Percentiles rank a stretch among this genome's conserved stretches.
These are phyloP conservation scores for Agelastica alni DNA, from an alignment of 2,888 invertebrate genomes.

Conservation along the genomic window DNA sequence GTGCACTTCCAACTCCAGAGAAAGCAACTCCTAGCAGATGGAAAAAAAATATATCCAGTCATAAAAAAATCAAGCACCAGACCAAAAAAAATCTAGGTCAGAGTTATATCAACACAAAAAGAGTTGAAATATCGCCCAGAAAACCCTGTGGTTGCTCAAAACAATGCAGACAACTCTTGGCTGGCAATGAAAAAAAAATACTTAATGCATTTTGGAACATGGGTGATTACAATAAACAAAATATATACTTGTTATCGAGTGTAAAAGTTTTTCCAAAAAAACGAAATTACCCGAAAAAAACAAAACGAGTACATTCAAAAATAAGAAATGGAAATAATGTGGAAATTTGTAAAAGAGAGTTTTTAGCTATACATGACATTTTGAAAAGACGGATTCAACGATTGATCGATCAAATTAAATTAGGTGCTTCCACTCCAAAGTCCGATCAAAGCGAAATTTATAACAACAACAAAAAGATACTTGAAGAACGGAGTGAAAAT, in stretches of 20 bases:
- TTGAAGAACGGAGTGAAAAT: slow-evolving; percentile 3
- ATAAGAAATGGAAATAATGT: slow-evolving; percentile 26
- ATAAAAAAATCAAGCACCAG: too few species aligned
- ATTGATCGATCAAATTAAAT: slow-evolving; percentile 20
- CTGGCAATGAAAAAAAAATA: slow-evolving; percentile 6
- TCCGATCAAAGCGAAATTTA: slow-evolving; percentile 26
- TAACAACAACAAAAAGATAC: background rate
- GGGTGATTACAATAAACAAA: slow-evolving; percentile 15
- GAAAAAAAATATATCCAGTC: too few species aligned
- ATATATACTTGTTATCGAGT: slow-evolving; percentile 11
- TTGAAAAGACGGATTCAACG: slow-evolving; percentile 26
- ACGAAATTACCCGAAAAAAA: slow-evolving; percentile 26
- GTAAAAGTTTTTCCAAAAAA: slow-evolving; percentile 25
- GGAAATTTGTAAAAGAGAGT: slow-evolving; percentile 28
- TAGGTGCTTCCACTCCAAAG: slow-evolving; percentile 13
- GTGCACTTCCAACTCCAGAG: too few species aligned
- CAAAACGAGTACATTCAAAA: slow-evolving; percentile 25
- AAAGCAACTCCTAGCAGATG: too few species aligned
- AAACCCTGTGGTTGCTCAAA: background rate
- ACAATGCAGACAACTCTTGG: background rate
- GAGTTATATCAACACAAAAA: too few species aligned
- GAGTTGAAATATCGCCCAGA: background rate
- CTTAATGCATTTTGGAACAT: slow-evolving; percentile 19
- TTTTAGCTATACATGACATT: slow-evolving; percentile 28
- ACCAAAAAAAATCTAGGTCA: too few species aligned